These are phyloP conservation scores for Sapajus apella DNA, from an alignment of 2,113 vertebrate species.

Conservation along the genomic window DNA sequence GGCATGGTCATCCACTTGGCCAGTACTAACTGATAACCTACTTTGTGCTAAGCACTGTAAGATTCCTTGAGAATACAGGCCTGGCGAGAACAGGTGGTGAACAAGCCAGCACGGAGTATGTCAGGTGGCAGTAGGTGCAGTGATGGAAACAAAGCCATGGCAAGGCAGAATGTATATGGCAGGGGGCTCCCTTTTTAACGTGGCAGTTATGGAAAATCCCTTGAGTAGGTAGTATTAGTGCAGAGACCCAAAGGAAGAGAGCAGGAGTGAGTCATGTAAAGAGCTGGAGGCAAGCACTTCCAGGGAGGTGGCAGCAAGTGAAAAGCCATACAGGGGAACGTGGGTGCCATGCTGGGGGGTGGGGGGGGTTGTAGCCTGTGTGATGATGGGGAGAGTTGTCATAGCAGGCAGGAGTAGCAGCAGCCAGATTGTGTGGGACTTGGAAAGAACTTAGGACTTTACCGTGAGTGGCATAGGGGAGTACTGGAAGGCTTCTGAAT, in stretches of 20 bases:
- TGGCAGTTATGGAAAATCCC: neutral
- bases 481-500: neutral
- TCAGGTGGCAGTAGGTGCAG: neutral
- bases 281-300: neutral
- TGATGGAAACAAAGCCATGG: neutral
- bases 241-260: neutral
- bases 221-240: neutral
- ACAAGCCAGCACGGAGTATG: too few relatives aligned
- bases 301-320: too few relatives aligned
- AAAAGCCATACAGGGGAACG: neutral
- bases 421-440: neutral
- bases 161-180: neutral
- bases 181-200: rapidly evolving
- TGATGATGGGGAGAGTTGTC: neutral
- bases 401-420: neutral
- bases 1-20: neutral
- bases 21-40: neutral
- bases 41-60: neutral
- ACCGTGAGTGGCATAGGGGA: neutral
- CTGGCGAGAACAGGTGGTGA: neutral
- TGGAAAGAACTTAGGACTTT: neutral
- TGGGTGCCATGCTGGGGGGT: neutral
- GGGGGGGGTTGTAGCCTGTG: neutral
- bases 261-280: neutral
- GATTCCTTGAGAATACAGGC: neutral